Evolutionary conservation across 2,797 vertebrate genomes (phyloP).

Genomic region (Lutjanus argentimaculatus): DNA sequence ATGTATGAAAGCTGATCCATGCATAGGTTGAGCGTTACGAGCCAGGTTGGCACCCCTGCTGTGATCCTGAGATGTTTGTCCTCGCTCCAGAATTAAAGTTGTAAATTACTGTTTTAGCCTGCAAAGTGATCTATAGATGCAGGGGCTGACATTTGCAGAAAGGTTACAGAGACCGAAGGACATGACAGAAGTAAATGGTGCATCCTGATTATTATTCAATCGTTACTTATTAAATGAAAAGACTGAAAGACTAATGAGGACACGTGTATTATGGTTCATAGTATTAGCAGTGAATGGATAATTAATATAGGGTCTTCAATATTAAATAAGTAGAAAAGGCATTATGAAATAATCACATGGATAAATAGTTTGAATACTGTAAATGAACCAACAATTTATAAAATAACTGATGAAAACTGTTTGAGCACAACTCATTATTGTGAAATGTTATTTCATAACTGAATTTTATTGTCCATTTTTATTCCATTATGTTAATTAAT

Average conservation of each 20-base stretch:
- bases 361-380: not conserved
- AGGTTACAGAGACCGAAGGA: conserved; percentile 33
- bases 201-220: not conserved
- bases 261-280: not conserved
- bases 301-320: not conserved
- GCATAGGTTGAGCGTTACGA: conserved; percentile 12
- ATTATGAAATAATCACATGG: not conserved
- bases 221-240: conserved; percentile 5
- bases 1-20: conserved; percentile 56
- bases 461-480: no score
- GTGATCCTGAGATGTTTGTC: conserved; percentile 56
- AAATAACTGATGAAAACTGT: not conserved
- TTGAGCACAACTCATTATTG: not conserved
- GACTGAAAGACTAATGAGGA: not conserved
- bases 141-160: conserved; percentile 34
- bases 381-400: no score
- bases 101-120: conserved; percentile 67
- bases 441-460: no score
- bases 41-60: conserved; percentile 33
- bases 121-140: conserved; percentile 28
- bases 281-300: not conserved
- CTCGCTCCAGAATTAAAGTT: conserved; percentile 46
- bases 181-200: not conserved
- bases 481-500: no score
- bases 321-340: not conserved